Base-by-base conservation (phyloP, 2,113 vertebrate genomes). In the Pica pica region DNA sequence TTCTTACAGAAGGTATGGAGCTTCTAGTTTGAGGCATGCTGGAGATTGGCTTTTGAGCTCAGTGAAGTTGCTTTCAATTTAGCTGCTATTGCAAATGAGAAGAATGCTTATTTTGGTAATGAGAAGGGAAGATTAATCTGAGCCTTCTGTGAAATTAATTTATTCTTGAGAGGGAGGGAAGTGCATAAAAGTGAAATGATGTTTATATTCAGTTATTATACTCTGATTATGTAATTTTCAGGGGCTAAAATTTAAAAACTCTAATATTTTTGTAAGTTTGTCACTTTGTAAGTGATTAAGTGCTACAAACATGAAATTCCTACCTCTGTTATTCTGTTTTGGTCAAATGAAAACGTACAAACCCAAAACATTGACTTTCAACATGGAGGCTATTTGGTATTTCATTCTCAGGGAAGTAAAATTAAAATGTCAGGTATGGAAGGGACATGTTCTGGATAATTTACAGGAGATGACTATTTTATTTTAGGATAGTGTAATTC, bases 331-430 rank as follows among this genome's bases (percentile, higher is more conserved):
- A 7, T 21, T 90, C 49, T 65, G 2, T 61, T 63, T 64, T 70
- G 41, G 16, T 73, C 9, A 55, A 31, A n/a, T 46, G 20, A 60
- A 89, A 76, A 21, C 0, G 0, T 35, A 24, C 17, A 89, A 55
- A 75, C 15, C 19, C 27, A 46, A 63, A 78, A 18, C 6, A 9
- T 2, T 39, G 60, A 9, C n/a, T 80, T 88, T 69, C 15, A 50
- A 1, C 0, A 0, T 27, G 67, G 55, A 67, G 56, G 23, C 39
- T 16, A 2, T 37, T 82, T 69, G 16, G 37, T 7, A 4, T 28
- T 30, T 71, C 6, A 6, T 65, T 68, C 22, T 93, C 3, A 13
- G 26, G 41, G 19, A 79, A 79, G 20, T 19, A 0, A 8, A 59
- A 46, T 42, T 70, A 50, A 90, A 86, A 21, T 39, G 37, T 42